A percentile compares a stretch with the other conserved stretches of the same genome.
These are phyloP conservation scores for Poeciliopsis gracilis DNA, from an alignment of 2,797 vertebrate genomes.

Conservation along the genomic window DNA sequence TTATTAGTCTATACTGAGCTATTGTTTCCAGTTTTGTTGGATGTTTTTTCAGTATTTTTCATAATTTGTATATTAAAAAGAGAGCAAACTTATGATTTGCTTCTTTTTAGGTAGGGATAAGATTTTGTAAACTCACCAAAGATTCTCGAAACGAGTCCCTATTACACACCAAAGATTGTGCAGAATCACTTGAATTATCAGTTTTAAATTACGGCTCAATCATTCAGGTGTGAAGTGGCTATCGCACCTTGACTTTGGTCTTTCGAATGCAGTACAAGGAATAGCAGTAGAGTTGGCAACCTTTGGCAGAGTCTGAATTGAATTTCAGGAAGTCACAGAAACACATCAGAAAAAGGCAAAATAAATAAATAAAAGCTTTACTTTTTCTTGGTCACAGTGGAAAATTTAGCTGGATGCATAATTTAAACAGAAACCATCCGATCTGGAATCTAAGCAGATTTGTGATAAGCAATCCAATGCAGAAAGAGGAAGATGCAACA, in stretches of 20 bases:
- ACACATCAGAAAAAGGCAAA: conserved; percentile 19
- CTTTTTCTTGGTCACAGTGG: neutral
- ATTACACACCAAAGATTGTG: conserved; percentile 8
- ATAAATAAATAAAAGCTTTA: neutral
- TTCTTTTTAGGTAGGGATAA: neutral
- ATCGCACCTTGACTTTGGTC: conserved; percentile 8
- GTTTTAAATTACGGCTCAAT: conserved; percentile 10
- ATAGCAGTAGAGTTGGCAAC: conserved; percentile 7
- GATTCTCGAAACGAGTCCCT: conserved; percentile 17
- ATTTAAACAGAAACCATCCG: conserved; percentile 13
- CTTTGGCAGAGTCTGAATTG: conserved; percentile 19
- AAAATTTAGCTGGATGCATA: neutral
- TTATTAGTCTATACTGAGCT: neutral
- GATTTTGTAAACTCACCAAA: conserved; percentile 25
- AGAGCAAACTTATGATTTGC: conserved; percentile 13
- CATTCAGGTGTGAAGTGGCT: conserved; percentile 15
- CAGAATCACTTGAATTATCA: conserved; percentile 16
- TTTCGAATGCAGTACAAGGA: conserved; percentile 7
- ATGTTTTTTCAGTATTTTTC: neutral
- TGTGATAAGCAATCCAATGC: conserved; percentile 3
- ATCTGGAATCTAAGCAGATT: neutral
- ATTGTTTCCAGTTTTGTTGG: neutral
- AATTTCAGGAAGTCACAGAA: conserved; percentile 31
- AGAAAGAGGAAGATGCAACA: neutral
- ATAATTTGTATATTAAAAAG: neutral